These are phyloP conservation scores for Eucera pruinosa DNA, from an alignment of 2,888 invertebrate genomes.

Conservation along the genomic window DNA sequence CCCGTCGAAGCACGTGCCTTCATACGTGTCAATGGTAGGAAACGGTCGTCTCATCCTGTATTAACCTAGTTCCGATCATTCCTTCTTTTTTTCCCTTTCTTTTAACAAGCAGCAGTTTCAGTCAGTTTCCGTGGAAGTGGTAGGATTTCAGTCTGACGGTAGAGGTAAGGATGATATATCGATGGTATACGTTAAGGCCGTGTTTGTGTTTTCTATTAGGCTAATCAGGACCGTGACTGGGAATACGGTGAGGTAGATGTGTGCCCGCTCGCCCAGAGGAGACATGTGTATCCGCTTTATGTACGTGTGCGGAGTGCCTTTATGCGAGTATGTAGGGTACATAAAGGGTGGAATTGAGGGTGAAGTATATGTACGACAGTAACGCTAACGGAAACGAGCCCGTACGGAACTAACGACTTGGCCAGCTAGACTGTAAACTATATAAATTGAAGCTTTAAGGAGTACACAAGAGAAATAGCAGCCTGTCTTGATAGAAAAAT, in stretches of 20 bases:
- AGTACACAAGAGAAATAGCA: background rate
- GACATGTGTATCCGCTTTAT: slow-evolving; percentile 25
- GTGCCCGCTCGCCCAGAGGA: slow-evolving; percentile 52
- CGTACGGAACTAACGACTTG: slow-evolving; percentile 38
- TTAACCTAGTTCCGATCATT: slow-evolving; percentile 67
- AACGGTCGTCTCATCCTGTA: slow-evolving; percentile 67
- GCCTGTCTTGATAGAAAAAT: background rate
- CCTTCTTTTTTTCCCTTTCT: background rate
- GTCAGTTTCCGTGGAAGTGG: slow-evolving; percentile 10
- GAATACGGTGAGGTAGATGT: slow-evolving; percentile 76
- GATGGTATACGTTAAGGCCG: slow-evolving; percentile 73
- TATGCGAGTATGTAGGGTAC: slow-evolving; percentile 23
- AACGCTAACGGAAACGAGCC: slow-evolving; percentile 31
- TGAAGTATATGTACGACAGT: slow-evolving; percentile 25
- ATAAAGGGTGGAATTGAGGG: slow-evolving; percentile 34
- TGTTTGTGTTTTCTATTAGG: slow-evolving; percentile 80
- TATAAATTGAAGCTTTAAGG: slow-evolving; percentile 41
- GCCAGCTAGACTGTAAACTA: slow-evolving; percentile 29
- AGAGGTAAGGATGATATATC: slow-evolving; percentile 71
- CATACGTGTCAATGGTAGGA: slow-evolving; percentile 57
- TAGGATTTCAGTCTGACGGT: slow-evolving; percentile 51
- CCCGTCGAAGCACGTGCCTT: slow-evolving; percentile 31
- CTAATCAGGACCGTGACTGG: slow-evolving; percentile 81
- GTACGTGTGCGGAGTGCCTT: slow-evolving; percentile 19
- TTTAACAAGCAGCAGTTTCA: background rate